phyloP scores from a whole-genome alignment of 2,797 vertebrate genomes.

The Echeneis naucrates region DNA sequence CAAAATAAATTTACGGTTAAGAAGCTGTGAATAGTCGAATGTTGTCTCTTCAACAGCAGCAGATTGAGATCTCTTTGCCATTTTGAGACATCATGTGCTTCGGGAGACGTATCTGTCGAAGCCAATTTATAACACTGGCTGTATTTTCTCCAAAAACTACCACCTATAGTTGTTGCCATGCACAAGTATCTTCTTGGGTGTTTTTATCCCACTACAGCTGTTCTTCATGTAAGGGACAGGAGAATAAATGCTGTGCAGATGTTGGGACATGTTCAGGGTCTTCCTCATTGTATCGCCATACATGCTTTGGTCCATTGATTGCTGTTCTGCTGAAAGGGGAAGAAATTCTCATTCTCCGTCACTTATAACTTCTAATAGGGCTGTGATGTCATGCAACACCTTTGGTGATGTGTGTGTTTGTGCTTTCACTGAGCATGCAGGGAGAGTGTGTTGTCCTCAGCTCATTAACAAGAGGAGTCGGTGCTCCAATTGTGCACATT shows the following conservation, averaged over 20 bases:
- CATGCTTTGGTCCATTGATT: constrained; percentile 13
- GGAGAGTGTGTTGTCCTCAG: constrained; percentile 51
- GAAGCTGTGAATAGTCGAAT: constrained; percentile 1
- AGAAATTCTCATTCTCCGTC: constrained; percentile 5
- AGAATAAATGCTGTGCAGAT: constrained; percentile 10
- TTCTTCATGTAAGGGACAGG: constrained; percentile 11
- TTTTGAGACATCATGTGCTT: too few relatives aligned
- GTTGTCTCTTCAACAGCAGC: constrained; percentile 9
- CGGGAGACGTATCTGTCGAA: too few relatives aligned
- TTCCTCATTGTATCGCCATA: constrained; percentile 8
- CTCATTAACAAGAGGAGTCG: constrained; percentile 75
- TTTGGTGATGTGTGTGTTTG: constrained; percentile 36
- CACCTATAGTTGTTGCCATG: too few relatives aligned
- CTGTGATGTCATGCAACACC: constrained; percentile 17
- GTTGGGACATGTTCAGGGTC: constrained; percentile 6
- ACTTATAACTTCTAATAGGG: constrained; percentile 22
- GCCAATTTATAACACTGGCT: not conserved
- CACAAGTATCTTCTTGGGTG: constrained; percentile 1
- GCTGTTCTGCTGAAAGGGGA: constrained; percentile 14
- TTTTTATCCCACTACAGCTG: not conserved
- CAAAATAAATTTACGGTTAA: constrained; percentile 1
- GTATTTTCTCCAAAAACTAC: not conserved
- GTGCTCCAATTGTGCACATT: constrained; percentile 63
- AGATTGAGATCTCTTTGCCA: constrained; percentile 13
- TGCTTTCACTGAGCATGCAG: constrained; percentile 31